Conservation (phyloP, 2,888 invertebrate species). For the Troilus luridus region DNA sequence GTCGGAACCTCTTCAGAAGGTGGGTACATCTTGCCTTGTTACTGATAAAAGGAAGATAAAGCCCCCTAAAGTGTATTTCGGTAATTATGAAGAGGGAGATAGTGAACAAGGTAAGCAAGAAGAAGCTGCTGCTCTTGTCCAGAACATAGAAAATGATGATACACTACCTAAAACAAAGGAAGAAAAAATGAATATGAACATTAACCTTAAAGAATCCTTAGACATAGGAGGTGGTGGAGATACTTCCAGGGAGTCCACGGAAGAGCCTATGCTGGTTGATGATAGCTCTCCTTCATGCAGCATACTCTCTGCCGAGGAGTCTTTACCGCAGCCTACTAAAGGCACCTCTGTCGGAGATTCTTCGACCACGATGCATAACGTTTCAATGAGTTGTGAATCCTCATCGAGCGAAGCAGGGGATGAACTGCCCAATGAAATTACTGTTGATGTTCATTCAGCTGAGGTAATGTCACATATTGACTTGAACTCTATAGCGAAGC, state of each 20-base stretch:
- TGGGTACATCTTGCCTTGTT: constrained; percentile 32
- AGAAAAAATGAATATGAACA: constrained; percentile 46
- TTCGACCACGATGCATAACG: not conserved
- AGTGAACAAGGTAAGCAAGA: constrained; percentile 52
- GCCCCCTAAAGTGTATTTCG: constrained; percentile 24
- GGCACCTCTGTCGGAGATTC: not conserved
- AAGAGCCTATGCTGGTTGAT: not conserved
- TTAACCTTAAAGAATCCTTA: constrained; percentile 4
- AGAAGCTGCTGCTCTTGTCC: constrained; percentile 20
- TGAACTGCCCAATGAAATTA: constrained; percentile 44
- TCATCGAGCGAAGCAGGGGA: constrained; percentile 51
- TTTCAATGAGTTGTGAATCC: constrained; percentile 1
- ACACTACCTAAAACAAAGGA: not conserved
- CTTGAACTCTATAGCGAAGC: constrained; percentile 7
- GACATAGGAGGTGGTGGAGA: constrained; percentile 1
- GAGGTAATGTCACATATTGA: not conserved
- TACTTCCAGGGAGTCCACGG: not conserved
- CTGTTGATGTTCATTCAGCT: constrained; percentile 23
- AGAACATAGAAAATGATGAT: not conserved
- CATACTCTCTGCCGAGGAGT: not conserved
- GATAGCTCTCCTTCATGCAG: not conserved
- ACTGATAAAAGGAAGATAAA: constrained; percentile 40
- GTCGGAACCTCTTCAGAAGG: not conserved
- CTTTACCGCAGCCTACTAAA: not conserved
- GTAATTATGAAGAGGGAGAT: not conserved